Evolutionary conservation across 1,140 invertebrate genomes (phyloP).

Genomic region (Drosophila setifemur): DNA sequence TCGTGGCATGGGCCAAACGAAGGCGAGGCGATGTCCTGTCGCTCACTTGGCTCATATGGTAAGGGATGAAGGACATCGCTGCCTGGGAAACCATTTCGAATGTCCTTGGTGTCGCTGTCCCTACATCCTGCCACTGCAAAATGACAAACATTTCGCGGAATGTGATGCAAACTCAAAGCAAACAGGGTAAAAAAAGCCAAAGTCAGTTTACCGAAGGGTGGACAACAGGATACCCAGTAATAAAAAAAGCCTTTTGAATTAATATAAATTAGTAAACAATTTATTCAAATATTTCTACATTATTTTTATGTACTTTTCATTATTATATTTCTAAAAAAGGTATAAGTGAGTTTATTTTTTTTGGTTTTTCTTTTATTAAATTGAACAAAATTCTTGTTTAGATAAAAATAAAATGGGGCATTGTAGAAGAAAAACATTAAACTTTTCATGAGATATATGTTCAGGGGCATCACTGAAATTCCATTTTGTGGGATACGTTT

Average conservation of each 20-base stretch:
- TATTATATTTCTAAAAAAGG: too few relatives aligned
- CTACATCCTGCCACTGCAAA: slow-evolving; percentile 62
- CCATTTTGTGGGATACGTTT: slow-evolving; percentile 33
- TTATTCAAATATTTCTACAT: too few relatives aligned
- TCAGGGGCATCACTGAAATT: slow-evolving; percentile 15
- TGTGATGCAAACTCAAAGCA: slow-evolving; percentile 24
- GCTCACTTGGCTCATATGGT: slow-evolving; percentile 53
- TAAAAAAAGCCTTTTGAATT: too few relatives aligned
- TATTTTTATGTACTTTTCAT: too few relatives aligned
- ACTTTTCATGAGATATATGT: too few relatives aligned
- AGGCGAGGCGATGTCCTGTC: slow-evolving; percentile 27
- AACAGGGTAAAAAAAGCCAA: slow-evolving; percentile 12
- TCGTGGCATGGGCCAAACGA: slow-evolving; percentile 16
- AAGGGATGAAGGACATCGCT: slow-evolving; percentile 14
- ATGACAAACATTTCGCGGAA: slow-evolving; percentile 69
- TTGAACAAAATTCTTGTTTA: too few relatives aligned
- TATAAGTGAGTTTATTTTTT: too few relatives aligned
- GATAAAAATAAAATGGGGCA: too few relatives aligned
- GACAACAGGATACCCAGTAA: slow-evolving; percentile 4
- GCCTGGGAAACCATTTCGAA: slow-evolving; percentile 58
- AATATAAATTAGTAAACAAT: too few relatives aligned
- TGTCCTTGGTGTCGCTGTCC: slow-evolving; percentile 54
- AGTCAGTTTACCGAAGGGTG: not conserved
- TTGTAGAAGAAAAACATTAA: too few relatives aligned
- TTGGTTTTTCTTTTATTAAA: too few relatives aligned